These are phyloP conservation scores for Misgurnus mizolepis DNA, from an alignment of 2,113 vertebrate species.

Conservation along the genomic window DNA sequence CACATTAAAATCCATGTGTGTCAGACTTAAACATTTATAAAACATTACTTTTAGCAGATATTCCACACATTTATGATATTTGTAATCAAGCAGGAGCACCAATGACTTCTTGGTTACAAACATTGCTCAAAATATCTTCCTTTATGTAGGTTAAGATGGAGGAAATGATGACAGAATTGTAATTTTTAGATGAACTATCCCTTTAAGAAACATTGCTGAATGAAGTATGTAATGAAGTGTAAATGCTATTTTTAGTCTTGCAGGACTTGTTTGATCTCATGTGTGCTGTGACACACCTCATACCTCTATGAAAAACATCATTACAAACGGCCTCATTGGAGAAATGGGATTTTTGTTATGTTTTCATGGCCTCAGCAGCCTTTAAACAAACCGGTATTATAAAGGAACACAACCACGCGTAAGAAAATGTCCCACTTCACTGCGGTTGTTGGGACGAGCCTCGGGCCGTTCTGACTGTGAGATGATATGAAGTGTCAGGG, in stretches of 20 bases:
- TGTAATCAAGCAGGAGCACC: too few species aligned
- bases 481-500: slow-evolving; percentile 18
- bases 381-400: slow-evolving; percentile 60
- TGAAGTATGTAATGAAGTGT: too few species aligned
- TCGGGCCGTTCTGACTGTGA: slow-evolving; percentile 31
- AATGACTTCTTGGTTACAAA: too few species aligned
- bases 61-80: too few species aligned
- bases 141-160: too few species aligned
- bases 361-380: slow-evolving; percentile 19
- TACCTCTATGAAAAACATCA: neutral
- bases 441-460: slow-evolving; percentile 61
- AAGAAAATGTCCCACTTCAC: slow-evolving; percentile 54
- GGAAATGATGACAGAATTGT: too few species aligned
- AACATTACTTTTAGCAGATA: too few species aligned
- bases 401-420: slow-evolving; percentile 59
- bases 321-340: neutral
- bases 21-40: too few species aligned
- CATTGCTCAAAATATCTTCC: too few species aligned
- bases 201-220: neutral
- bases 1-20: neutral
- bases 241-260: neutral
- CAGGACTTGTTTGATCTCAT: neutral
- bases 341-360: slow-evolving; percentile 41
- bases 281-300: neutral
- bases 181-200: too few species aligned